Percentiles rank a stretch among this genome's conserved stretches.
phyloP scores from a whole-genome alignment of 37 sponge, comb jelly and placozoan genomes.

The Cliona cf. orientalis region DNA sequence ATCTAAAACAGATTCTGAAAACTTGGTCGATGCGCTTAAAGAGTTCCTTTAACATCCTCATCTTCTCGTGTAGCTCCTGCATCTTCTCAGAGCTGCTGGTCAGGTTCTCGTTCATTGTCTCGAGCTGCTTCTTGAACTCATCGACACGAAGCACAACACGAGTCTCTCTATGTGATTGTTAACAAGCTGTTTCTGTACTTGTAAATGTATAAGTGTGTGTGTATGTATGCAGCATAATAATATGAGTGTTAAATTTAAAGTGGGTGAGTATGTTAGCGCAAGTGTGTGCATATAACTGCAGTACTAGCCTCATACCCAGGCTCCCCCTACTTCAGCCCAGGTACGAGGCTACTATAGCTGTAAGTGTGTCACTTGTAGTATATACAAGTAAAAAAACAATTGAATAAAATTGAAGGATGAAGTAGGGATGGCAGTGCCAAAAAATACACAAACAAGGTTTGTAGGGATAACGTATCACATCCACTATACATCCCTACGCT shows the following conservation, averaged over 20 bases:
- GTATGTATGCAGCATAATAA: background rate
- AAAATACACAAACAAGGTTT: too few species aligned
- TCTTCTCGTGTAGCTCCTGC: slow-evolving; percentile 39
- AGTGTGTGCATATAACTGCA: too few species aligned
- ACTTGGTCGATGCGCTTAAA: slow-evolving; percentile 72
- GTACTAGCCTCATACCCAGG: too few species aligned
- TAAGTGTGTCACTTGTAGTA: too few species aligned
- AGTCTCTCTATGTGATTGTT: slow-evolving; percentile 45
- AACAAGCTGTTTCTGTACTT: slow-evolving; percentile 25
- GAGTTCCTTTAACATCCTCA: slow-evolving; percentile 46
- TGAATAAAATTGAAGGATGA: too few species aligned
- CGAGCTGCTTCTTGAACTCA: slow-evolving; percentile 77
- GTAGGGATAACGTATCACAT: too few species aligned
- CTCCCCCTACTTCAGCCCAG: background rate
- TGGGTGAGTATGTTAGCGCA: background rate
- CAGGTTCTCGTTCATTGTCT: slow-evolving; percentile 70
- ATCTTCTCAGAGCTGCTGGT: slow-evolving; percentile 55
- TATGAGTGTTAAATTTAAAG: too few species aligned
- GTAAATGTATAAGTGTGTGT: background rate
- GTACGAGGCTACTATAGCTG: background rate
- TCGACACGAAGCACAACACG: slow-evolving; percentile 63
- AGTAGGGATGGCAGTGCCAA: too few species aligned
- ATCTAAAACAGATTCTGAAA: too few species aligned
- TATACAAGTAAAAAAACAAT: too few species aligned
- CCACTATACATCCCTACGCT: too few species aligned